These are phyloP conservation scores for Meiosimyza decipiens DNA, from an alignment of 2,888 invertebrate genomes.

Conservation along the genomic window DNA sequence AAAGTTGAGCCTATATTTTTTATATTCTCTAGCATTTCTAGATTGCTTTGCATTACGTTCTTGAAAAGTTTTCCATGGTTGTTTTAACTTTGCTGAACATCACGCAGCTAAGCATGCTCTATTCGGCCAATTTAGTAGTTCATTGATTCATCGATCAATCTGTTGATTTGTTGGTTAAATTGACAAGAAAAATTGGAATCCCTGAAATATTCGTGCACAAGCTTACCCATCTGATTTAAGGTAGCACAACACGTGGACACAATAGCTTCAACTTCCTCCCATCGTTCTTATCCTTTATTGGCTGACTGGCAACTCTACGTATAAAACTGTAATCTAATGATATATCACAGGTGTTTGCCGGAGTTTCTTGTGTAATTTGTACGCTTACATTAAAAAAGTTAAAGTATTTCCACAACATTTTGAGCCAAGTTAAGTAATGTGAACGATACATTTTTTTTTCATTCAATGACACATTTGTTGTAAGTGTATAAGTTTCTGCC, in stretches of 20 bases:
- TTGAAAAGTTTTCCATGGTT: too few species aligned
- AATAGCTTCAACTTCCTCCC: background rate
- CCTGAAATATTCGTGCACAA: too few species aligned
- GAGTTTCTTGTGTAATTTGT: conserved; percentile 58
- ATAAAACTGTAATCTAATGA: conserved; percentile 55
- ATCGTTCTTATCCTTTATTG: background rate
- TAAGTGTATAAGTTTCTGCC: background rate
- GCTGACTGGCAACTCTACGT: background rate
- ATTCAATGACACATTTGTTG: background rate
- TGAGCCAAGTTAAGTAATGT: background rate
- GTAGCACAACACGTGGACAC: background rate
- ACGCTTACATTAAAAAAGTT: conserved; percentile 46
- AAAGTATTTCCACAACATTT: conserved; percentile 29
- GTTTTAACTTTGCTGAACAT: too few species aligned
- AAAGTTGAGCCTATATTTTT: too few species aligned
- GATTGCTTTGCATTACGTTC: too few species aligned
- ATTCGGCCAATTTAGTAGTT: too few species aligned
- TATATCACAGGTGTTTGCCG: conserved; percentile 61
- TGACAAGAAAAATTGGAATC: too few species aligned
- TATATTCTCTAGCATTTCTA: too few species aligned
- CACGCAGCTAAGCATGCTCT: too few species aligned
- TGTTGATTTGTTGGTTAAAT: too few species aligned
- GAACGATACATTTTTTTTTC: background rate
- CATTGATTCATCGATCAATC: too few species aligned
- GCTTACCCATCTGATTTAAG: too few species aligned